phyloP scores from a whole-genome alignment of 2,113 vertebrate genomes.

The Eurystomus gularis region DNA sequence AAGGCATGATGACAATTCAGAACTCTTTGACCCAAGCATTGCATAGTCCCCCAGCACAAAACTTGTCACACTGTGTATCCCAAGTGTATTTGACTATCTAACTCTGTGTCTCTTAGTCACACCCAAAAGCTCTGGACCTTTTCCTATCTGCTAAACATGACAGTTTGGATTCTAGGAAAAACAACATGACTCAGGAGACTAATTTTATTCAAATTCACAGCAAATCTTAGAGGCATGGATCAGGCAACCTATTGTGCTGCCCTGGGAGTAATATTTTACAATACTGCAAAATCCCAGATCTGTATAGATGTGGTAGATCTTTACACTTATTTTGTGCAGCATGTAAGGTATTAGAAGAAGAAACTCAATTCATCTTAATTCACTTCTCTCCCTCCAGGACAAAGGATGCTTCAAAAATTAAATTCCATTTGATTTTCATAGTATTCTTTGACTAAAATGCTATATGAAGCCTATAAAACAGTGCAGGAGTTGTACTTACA shows the following conservation, averaged over 20 bases:
- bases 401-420: background rate
- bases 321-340: background rate
- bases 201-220: background rate
- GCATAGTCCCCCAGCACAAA: background rate
- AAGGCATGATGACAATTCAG: background rate
- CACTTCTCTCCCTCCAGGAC: background rate
- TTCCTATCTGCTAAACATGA: background rate
- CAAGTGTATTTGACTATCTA: background rate
- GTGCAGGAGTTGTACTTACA: background rate
- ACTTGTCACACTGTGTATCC: background rate
- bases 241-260: background rate
- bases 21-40: background rate
- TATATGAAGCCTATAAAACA: background rate
- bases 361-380: background rate
- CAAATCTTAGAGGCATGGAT: background rate
- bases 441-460: background rate
- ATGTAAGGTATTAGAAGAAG: background rate
- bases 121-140: background rate
- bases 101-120: background rate
- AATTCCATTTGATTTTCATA: background rate
- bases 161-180: background rate
- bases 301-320: background rate
- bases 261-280: background rate
- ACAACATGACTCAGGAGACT: background rate
- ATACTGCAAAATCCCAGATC: background rate